These are phyloP conservation scores for Urechis unicinctus DNA, from an alignment of 2,888 invertebrate genomes.

Conservation along the genomic window DNA sequence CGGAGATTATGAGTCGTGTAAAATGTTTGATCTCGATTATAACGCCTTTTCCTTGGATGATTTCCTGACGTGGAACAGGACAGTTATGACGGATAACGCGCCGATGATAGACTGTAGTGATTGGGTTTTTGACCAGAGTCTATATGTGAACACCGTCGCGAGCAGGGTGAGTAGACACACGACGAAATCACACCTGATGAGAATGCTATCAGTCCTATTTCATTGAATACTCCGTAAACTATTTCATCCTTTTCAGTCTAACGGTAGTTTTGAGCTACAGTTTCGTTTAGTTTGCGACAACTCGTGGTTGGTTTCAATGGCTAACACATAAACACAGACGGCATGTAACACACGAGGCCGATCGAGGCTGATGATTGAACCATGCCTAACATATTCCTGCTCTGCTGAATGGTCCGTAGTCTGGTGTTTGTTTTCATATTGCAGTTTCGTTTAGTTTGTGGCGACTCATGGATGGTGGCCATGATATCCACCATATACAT, in stretches of 20 bases:
- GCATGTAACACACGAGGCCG: too few species aligned
- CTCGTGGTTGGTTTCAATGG: too few species aligned
- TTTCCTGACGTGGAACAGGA: constrained; percentile 13
- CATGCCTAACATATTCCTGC: too few species aligned
- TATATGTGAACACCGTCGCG: constrained; percentile 10
- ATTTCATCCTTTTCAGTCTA: too few species aligned
- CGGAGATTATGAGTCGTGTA: constrained; percentile 5
- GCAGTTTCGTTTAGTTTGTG: constrained; percentile 12
- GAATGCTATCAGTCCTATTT: too few species aligned
- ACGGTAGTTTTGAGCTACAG: too few species aligned
- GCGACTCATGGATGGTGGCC: constrained; percentile 4
- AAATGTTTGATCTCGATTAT: constrained; percentile 13
- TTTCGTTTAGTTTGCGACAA: too few species aligned
- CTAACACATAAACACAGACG: too few species aligned
- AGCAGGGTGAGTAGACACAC: constrained; percentile 10
- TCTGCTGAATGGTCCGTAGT: too few species aligned
- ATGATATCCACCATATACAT: constrained; percentile 1
- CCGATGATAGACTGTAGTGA: not conserved
- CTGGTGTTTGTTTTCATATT: not conserved
- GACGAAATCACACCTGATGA: too few species aligned
- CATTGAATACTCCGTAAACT: too few species aligned
- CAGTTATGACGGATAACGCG: not conserved
- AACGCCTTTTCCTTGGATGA: constrained; percentile 6
- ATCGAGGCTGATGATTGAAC: too few species aligned
- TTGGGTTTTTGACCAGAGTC: constrained; percentile 13